phyloP scores from a whole-genome alignment of 2,113 vertebrate genomes.

The Ia io region DNA sequence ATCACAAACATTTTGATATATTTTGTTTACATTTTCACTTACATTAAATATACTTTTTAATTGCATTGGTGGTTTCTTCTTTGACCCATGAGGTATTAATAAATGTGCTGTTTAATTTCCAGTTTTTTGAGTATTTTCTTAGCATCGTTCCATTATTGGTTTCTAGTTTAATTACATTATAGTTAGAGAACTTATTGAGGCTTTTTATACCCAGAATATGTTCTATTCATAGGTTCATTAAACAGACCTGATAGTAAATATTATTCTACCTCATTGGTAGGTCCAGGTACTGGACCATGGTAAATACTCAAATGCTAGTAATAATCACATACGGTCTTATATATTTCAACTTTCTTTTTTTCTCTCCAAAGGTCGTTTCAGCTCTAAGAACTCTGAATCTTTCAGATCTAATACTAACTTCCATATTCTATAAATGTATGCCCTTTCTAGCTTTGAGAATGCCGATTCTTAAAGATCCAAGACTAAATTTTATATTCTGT shows the following conservation, averaged over 20 bases:
- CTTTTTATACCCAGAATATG: neutral
- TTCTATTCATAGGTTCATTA: neutral
- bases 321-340: neutral
- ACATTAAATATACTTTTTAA: neutral
- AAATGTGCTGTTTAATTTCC: neutral
- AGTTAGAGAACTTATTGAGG: neutral
- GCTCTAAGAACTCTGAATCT: slow-evolving; percentile 16
- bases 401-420: neutral
- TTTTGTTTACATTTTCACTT: slow-evolving; percentile 28
- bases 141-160: neutral
- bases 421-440: neutral
- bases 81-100: neutral
- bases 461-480: slow-evolving; percentile 14
- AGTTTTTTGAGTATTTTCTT: slow-evolving; percentile 34
- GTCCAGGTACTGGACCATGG: neutral
- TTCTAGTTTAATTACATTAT: slow-evolving; percentile 12
- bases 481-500: slow-evolving; percentile 33
- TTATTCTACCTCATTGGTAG: neutral
- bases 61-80: neutral
- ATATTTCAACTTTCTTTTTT: neutral
- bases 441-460: slow-evolving; percentile 1
- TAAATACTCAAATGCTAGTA: neutral
- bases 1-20: neutral
- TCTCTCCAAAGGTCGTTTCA: neutral
- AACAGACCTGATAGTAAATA: neutral